These are phyloP conservation scores for Acleris literana DNA, from an alignment of 2,888 invertebrate genomes.

Conservation along the genomic window DNA sequence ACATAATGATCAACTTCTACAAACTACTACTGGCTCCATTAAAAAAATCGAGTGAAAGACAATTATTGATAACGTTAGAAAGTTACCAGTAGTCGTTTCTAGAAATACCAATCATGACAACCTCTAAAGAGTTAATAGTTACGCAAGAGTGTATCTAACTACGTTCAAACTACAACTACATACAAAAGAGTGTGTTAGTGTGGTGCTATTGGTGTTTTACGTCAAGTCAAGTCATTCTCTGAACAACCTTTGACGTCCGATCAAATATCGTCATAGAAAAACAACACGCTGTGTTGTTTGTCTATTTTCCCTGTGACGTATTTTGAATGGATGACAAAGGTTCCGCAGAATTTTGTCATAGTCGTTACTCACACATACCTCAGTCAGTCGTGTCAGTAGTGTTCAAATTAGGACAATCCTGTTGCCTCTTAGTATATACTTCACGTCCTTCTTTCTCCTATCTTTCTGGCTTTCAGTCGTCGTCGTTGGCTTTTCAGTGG, in stretches of 20 bases:
- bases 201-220: constrained; percentile 33
- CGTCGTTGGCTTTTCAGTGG: constrained; percentile 56
- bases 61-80: neutral
- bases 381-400: constrained; percentile 57
- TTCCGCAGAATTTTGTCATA: constrained; percentile 46
- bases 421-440: constrained; percentile 77
- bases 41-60: neutral
- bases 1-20: too few relatives aligned
- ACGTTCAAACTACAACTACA: constrained; percentile 37
- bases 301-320: neutral
- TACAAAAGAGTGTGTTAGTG: constrained; percentile 45
- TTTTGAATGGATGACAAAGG: constrained; percentile 17
- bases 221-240: neutral
- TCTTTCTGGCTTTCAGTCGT: constrained; percentile 56
- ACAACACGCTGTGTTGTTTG: neutral
- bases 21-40: neutral
- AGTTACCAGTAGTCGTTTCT: neutral
- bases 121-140: constrained; percentile 5
- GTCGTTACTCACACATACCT: constrained; percentile 40
- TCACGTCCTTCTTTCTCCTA: constrained; percentile 70
- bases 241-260: constrained; percentile 3
- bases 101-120: constrained; percentile 1
- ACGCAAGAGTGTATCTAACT: constrained; percentile 30
- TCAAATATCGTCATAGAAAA: neutral
- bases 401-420: constrained; percentile 77